Conservation (phyloP, 1,140 invertebrate species). For the Nymphalis io region DNA sequence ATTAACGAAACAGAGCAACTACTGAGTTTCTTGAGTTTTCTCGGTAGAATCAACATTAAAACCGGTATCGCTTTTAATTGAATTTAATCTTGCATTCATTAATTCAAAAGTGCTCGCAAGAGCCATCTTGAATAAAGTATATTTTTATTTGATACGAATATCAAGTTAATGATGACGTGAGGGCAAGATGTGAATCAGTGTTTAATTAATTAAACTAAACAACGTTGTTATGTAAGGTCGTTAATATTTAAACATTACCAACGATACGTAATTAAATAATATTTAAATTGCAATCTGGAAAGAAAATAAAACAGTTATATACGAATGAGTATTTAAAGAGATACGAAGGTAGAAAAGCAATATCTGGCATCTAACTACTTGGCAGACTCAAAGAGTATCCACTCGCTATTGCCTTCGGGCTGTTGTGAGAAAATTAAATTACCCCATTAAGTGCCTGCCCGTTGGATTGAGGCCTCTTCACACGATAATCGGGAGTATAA, state of each 20-base stretch:
- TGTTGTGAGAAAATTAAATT: conserved; percentile 64
- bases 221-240: not conserved
- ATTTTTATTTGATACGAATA: too few relatives aligned
- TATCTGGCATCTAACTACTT: conserved; percentile 50
- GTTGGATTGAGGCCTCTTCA: conserved; percentile 36
- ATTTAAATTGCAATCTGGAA: conserved; percentile 19
- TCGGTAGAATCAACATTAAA: too few relatives aligned
- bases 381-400: conserved; percentile 46
- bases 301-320: conserved; percentile 44
- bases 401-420: conserved; percentile 49
- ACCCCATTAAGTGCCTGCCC: conserved; percentile 55
- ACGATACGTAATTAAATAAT: conserved; percentile 15
- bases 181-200: too few relatives aligned
- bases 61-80: too few relatives aligned
- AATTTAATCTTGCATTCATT: too few relatives aligned
- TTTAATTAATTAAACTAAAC: too few relatives aligned
- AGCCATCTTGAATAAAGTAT: too few relatives aligned
- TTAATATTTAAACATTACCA: not conserved
- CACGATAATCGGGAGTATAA: conserved; percentile 13
- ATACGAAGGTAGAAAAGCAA: conserved; percentile 45
- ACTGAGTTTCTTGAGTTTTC: too few relatives aligned
- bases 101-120: too few relatives aligned
- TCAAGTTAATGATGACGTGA: too few relatives aligned
- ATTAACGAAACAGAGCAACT: too few relatives aligned
- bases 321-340: conserved; percentile 52